Evolutionary conservation across 2,888 invertebrate species (phyloP), one percentile per base, ranked within the genome.

Genomic region (Tricholauxania praeusta): DNA sequence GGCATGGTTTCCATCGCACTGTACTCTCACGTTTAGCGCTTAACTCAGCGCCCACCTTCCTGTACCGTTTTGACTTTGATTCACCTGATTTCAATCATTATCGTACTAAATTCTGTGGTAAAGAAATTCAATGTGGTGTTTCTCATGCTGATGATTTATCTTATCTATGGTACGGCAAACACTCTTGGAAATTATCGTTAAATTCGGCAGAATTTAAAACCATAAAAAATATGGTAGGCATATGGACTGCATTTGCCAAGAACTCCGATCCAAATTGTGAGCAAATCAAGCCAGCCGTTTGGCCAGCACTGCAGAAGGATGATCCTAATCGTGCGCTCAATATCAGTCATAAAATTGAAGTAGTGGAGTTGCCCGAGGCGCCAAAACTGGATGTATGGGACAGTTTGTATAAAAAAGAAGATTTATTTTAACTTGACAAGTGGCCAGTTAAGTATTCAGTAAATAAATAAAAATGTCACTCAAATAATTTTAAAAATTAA

Each of bases 141-240:
- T 83, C 83, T 6, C 87, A 87, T 78, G 86, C 81, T 22, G 87
- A 87, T 78, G 87, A 87, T 70, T 57, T 87, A 52, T 81, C 81
- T 1, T 87, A 86, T 55, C 73, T 87, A 0, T 87, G 86, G 64
- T 82, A 82, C 19, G 81, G 82, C 66, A 67, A 65, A 17, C 68
- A 75, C 4, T 78, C 81, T 0, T 74, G 75, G 55, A 81, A 80
- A 68, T 68, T 82, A 5, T 66, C 77, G 0, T 47, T 67, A 1
- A 75, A 79, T 2, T 78, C 80, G 3, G 64, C 76, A 2, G 87
- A 86, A 71, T 83, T 79, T 49, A 69, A 73, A 49, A 86, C 82
- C 0, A 84, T 87, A 10, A 77, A 81, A 22, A 78, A 82, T 17
- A 82, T 87, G 84, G 78, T 87, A 10, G 78, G 79, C 12, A 80